phyloP scores from a whole-genome alignment of 2,888 invertebrate species.

The Cylindroiulus punctatus region DNA sequence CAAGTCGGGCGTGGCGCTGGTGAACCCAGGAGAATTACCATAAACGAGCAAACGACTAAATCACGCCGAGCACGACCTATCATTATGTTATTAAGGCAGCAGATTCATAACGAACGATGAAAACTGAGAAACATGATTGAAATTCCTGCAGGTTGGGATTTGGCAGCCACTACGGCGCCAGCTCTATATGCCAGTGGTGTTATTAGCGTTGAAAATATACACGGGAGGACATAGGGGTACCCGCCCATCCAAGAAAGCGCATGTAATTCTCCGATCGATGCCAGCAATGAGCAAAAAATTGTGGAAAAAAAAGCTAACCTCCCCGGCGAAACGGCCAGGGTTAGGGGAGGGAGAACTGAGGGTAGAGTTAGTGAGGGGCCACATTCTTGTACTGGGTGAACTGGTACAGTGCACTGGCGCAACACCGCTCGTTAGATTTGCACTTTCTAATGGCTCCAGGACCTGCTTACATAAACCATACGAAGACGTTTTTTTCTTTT shows the following conservation, averaged over 20 bases:
- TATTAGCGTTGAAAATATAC: conserved; percentile 10
- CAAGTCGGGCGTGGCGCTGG: background rate
- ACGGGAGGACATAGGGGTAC: background rate
- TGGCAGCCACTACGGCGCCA: conserved; percentile 22
- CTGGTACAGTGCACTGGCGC: conserved; percentile 23
- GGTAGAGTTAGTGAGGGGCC: background rate
- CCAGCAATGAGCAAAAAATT: conserved; percentile 3
- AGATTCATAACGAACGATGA: conserved; percentile 33
- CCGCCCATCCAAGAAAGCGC: background rate
- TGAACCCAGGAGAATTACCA: background rate
- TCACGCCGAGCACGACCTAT: conserved; percentile 11
- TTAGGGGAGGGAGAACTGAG: background rate
- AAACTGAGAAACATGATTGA: conserved; percentile 23
- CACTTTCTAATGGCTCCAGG: conserved; percentile 22
- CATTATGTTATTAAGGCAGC: conserved; percentile 37
- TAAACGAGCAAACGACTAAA: background rate
- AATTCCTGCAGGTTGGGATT: conserved; percentile 35
- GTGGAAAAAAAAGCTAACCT: background rate
- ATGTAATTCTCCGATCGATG: background rate
- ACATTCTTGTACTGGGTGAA: conserved; percentile 21
- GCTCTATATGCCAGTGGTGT: conserved; percentile 27
- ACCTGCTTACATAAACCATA: background rate
- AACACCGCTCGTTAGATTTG: background rate
- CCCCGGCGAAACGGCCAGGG: conserved; percentile 22
- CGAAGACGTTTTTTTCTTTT: background rate